These are phyloP conservation scores for Lutjanus erythropterus DNA, from an alignment of 2,113 vertebrate genomes.

Conservation along the genomic window DNA sequence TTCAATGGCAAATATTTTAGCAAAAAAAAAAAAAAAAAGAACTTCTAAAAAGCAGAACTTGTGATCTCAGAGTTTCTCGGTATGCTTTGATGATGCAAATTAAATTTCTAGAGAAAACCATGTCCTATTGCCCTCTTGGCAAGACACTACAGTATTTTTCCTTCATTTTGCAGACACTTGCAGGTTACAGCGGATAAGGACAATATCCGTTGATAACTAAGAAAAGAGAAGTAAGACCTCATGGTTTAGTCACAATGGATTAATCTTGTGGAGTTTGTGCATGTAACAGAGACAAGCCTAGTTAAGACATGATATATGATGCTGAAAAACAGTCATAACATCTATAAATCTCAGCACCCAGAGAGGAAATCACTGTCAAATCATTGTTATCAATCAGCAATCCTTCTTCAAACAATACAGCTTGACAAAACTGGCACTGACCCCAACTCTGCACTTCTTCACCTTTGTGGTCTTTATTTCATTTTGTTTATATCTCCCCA, in stretches of 20 bases:
- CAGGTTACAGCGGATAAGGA: too few relatives aligned
- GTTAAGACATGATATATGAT: not conserved
- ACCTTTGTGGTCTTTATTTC: not conserved
- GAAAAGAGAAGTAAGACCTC: not conserved
- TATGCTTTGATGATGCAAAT: not conserved
- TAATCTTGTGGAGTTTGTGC: too few relatives aligned
- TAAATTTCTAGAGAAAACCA: not conserved
- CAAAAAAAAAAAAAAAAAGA: not conserved
- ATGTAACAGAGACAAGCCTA: too few relatives aligned
- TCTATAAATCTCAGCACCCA: not conserved
- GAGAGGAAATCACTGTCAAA: not conserved
- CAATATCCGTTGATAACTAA: not conserved
- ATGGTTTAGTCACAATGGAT: not conserved
- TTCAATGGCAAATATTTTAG: not conserved
- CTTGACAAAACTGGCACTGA: not conserved
- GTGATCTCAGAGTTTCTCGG: not conserved
- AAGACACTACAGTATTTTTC: not conserved
- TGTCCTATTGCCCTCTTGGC: not conserved
- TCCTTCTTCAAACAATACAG: not conserved
- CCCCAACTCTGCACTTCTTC: not conserved
- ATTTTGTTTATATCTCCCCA: not conserved
- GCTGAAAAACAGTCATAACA: not conserved
- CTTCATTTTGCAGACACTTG: not conserved
- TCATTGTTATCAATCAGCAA: not conserved
- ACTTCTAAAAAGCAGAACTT: not conserved